These are phyloP conservation scores for Xenotilapia leptura DNA, from an alignment of 2,113 vertebrate genomes.

Conservation along the genomic window DNA sequence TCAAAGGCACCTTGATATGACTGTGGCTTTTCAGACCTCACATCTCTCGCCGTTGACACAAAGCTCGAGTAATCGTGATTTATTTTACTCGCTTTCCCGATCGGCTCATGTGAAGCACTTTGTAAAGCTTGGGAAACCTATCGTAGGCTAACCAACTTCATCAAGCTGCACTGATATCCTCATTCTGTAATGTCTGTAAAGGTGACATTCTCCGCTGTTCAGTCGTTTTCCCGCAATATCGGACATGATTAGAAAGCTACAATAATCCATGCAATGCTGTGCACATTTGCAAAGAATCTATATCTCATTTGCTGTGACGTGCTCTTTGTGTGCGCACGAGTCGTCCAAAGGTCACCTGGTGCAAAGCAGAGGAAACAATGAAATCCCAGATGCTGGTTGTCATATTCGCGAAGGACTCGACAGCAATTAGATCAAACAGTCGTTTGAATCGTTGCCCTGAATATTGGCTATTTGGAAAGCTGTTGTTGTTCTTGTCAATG, in stretches of 20 bases:
- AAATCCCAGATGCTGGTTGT: slow-evolving; percentile 34
- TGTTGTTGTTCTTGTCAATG: not conserved
- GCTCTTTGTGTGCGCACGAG: slow-evolving; percentile 40
- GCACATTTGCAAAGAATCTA: slow-evolving; percentile 50
- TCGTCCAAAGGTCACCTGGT: slow-evolving; percentile 46
- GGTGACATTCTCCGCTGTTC: slow-evolving; percentile 29
- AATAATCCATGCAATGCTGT: slow-evolving; percentile 23
- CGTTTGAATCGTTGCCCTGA: not conserved
- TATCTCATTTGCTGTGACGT: slow-evolving; percentile 57
- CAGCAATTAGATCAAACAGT: not conserved
- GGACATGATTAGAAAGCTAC: not conserved
- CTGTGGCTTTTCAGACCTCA: slow-evolving; percentile 2
- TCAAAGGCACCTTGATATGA: slow-evolving; percentile 18
- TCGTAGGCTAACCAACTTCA: slow-evolving; percentile 6
- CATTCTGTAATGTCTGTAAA: slow-evolving; percentile 12
- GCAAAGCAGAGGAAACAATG: slow-evolving; percentile 27
- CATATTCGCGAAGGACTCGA: slow-evolving; percentile 11
- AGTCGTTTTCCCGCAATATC: slow-evolving; percentile 5
- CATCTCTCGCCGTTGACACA: not conserved
- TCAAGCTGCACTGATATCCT: slow-evolving; percentile 30
- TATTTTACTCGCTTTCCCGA: not conserved
- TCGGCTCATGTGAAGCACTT: not conserved
- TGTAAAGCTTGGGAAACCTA: not conserved
- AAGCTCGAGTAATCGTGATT: slow-evolving; percentile 8
- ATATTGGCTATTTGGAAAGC: not conserved